These are phyloP conservation scores for Chymomyza costata DNA, from an alignment of 1,140 invertebrate genomes.

Conservation along the genomic window DNA sequence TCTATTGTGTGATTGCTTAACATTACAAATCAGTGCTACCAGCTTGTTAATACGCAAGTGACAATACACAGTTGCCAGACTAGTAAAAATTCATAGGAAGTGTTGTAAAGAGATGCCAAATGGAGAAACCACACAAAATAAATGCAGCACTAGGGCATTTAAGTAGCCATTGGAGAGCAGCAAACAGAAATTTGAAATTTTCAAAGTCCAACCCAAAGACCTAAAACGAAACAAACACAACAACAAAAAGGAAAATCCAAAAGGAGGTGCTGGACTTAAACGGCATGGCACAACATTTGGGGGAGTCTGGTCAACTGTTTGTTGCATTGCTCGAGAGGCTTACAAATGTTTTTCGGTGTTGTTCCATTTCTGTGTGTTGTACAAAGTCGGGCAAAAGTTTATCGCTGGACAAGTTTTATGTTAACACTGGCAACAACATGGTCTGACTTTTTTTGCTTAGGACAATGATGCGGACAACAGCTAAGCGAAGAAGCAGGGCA, in stretches of 20 bases:
- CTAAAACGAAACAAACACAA: constrained; percentile 38
- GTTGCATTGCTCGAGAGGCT: constrained; percentile 8
- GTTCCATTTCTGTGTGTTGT: constrained; percentile 11
- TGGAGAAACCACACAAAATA: constrained; percentile 13
- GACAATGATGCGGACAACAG: too few relatives aligned
- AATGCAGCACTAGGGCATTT: constrained; percentile 25
- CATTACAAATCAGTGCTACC: too few relatives aligned
- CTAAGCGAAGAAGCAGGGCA: too few relatives aligned
- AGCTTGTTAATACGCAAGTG: too few relatives aligned
- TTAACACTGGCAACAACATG: constrained; percentile 41
- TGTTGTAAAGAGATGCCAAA: too few relatives aligned
- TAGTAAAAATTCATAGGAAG: too few relatives aligned
- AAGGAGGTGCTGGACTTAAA: background rate
- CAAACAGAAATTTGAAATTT: constrained; percentile 40
- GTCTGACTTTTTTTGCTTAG: constrained; percentile 29
- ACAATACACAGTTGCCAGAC: too few relatives aligned
- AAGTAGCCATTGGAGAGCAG: constrained; percentile 43
- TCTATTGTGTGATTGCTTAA: too few relatives aligned
- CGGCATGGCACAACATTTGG: background rate
- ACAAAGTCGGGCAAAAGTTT: constrained; percentile 32
- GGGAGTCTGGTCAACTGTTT: constrained; percentile 13
- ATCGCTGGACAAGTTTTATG: constrained; percentile 49
- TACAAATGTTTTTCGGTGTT: too few relatives aligned
- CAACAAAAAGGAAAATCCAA: constrained; percentile 7
- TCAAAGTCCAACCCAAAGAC: constrained; percentile 30